Evolutionary conservation across 2,113 vertebrate genomes (phyloP).

Genomic region (Mastomys coucha): DNA sequence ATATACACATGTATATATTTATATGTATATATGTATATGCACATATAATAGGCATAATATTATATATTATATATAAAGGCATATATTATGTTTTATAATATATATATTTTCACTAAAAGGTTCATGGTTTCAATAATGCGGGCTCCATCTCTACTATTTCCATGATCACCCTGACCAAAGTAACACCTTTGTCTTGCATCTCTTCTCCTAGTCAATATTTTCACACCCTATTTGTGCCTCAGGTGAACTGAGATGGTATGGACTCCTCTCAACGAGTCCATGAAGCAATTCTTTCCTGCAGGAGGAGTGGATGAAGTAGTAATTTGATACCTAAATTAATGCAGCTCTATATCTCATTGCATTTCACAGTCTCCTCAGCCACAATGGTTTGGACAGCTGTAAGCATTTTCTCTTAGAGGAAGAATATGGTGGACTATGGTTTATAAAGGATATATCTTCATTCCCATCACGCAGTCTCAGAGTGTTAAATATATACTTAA

Average conservation of each 20-base stretch:
- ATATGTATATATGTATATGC: too few species aligned
- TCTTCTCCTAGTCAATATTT: not conserved
- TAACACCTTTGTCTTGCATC: not conserved
- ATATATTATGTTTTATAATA: too few species aligned
- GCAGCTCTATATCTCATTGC: not conserved
- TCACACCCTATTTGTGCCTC: not conserved
- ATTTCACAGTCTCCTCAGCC: not conserved
- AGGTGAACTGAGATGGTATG: not conserved
- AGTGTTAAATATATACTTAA: not conserved
- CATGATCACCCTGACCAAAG: not conserved
- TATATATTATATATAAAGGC: too few species aligned
- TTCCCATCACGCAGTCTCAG: not conserved
- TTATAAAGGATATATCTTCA: not conserved
- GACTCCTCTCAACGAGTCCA: not conserved
- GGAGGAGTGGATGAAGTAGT: fast-evolving
- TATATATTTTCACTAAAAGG: not conserved
- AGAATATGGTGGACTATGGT: not conserved
- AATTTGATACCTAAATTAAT: not conserved
- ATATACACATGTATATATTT: too few species aligned
- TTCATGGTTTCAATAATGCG: not conserved
- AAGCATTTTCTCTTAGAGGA: not conserved
- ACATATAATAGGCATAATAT: too few species aligned
- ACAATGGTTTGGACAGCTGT: not conserved
- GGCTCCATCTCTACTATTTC: not conserved
- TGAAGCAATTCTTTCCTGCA: not conserved